Evolutionary conservation across 2,113 vertebrate species (phyloP).

Genomic region (Pituophis catenifer): DNA sequence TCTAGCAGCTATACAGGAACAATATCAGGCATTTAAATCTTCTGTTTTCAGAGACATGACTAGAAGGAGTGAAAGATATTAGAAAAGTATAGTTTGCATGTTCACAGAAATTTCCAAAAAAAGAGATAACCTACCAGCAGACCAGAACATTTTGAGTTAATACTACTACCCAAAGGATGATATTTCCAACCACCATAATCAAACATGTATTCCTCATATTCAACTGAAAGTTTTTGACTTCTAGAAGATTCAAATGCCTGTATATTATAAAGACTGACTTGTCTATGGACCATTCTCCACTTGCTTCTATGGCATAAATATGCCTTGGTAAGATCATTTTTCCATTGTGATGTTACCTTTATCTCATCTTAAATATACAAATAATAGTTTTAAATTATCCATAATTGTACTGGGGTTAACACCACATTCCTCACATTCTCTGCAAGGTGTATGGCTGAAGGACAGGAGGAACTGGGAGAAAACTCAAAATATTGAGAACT

Average conservation of each 20-base stretch:
- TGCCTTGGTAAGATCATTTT: background rate
- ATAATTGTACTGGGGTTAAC: too few species aligned
- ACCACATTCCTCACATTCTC: background rate
- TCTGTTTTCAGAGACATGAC: background rate
- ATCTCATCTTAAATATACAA: background rate
- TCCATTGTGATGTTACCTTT: background rate
- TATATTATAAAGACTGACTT: background rate
- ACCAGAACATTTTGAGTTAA: background rate
- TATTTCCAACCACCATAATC: background rate
- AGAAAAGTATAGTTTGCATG: background rate
- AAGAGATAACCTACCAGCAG: background rate
- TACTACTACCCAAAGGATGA: background rate
- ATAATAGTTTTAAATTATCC: too few species aligned
- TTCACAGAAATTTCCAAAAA: background rate
- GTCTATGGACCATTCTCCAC: background rate
- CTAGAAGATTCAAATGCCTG: background rate
- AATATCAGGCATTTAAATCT: background rate
- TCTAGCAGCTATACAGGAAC: background rate
- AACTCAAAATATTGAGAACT: background rate
- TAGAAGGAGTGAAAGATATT: background rate
- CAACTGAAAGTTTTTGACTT: background rate
- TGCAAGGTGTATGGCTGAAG: background rate
- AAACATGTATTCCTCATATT: background rate
- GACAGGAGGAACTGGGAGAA: background rate
- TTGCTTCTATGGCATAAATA: background rate